These are phyloP conservation scores for Tautogolabrus adspersus DNA, from an alignment of 2,113 vertebrate species.

Conservation along the genomic window DNA sequence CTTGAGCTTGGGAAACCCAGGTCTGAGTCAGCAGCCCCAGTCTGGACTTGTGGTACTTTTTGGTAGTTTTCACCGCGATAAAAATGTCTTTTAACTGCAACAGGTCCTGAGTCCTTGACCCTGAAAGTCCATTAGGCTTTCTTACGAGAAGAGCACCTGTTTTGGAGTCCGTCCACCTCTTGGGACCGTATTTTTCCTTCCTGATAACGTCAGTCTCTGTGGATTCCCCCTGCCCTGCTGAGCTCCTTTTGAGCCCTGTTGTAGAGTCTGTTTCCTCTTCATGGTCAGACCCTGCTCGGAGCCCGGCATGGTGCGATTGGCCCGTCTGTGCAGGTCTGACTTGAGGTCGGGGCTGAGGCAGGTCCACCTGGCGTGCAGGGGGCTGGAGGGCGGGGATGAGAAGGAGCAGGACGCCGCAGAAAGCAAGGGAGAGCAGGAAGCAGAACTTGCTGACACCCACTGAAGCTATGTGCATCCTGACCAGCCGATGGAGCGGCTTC, in stretches of 20 bases:
- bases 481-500: constrained; percentile 40
- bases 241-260: constrained; percentile 7
- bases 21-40: constrained; percentile 92
- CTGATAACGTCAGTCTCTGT: neutral
- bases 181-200: constrained; percentile 5
- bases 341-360: constrained; percentile 67
- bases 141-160: neutral
- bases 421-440: constrained; percentile 86
- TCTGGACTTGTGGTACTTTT: constrained; percentile 91
- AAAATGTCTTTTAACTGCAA: constrained; percentile 91
- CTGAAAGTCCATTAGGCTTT: neutral
- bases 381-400: constrained; percentile 84
- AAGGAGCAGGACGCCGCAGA: constrained; percentile 87
- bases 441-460: constrained; percentile 87
- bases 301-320: neutral
- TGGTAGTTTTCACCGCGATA: constrained; percentile 95
- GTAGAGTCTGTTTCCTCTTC: neutral
- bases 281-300: neutral
- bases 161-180: neutral
- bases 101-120: constrained; percentile 64
- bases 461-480: constrained; percentile 86
- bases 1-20: constrained; percentile 91
- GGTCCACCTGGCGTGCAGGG: constrained; percentile 45
- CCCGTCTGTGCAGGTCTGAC: constrained; percentile 31
- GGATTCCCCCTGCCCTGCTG: neutral